These are phyloP conservation scores for Poecilia velifera DNA, from an alignment of 2,797 vertebrate genomes.

Conservation along the genomic window DNA sequence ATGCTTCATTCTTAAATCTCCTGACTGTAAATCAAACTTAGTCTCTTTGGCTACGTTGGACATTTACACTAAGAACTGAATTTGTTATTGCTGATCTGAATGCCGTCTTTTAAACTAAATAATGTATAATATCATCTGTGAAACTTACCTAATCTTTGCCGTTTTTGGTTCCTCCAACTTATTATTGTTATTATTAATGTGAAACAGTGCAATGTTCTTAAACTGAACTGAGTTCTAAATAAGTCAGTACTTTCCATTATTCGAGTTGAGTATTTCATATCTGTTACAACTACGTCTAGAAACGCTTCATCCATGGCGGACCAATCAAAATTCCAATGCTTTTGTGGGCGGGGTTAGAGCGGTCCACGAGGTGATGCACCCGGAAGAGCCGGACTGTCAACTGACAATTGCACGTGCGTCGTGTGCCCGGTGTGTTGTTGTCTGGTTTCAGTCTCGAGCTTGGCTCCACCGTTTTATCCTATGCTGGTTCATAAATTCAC, in stretches of 20 bases:
- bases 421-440: neutral
- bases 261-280: neutral
- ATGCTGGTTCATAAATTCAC: neutral
- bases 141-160: neutral
- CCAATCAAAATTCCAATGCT: slow-evolving; percentile 62
- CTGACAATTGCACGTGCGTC: neutral
- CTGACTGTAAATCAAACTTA: neutral
- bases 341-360: slow-evolving; percentile 28
- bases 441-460: neutral
- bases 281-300: slow-evolving; percentile 47
- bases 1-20: neutral
- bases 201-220: neutral
- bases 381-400: slow-evolving; percentile 9
- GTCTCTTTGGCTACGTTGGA: neutral
- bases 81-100: neutral
- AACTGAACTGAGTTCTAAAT: neutral
- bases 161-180: neutral
- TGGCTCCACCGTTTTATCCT: neutral
- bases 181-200: neutral
- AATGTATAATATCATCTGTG: neutral
- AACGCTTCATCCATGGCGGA: neutral
- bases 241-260: neutral
- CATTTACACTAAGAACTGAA: neutral
- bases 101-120: neutral
- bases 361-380: neutral